These are phyloP conservation scores for Raja brachyura DNA, from an alignment of 2,113 vertebrate species.

Conservation along the genomic window DNA sequence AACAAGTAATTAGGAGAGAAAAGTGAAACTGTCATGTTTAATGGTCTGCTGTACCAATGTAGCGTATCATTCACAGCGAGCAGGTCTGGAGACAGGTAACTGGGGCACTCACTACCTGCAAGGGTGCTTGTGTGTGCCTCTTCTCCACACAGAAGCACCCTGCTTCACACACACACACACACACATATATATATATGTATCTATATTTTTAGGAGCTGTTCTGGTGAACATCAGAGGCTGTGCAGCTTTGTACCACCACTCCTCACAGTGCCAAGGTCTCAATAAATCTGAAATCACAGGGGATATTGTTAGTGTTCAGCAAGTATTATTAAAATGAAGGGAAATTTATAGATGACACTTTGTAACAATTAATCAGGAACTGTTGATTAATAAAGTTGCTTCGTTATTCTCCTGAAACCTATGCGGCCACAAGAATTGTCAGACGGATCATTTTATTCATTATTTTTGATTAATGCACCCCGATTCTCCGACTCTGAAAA, in stretches of 20 bases:
- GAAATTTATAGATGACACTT: conserved; percentile 93
- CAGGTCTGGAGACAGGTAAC: conserved; percentile 51
- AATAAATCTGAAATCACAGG: conserved; percentile 98
- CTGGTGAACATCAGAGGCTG: conserved; percentile 52
- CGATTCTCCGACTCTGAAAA: conserved; percentile 81
- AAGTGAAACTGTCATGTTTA: conserved; percentile 99
- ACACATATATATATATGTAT: neutral
- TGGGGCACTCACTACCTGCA: conserved; percentile 32
- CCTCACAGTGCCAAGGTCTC: conserved; percentile 71
- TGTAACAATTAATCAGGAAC: conserved; percentile 96
- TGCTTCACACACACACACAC: too few species aligned
- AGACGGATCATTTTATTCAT: conserved; percentile 99
- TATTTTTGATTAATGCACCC: conserved; percentile 99
- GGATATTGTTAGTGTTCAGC: conserved; percentile 99
- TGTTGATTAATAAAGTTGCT: conserved; percentile 99
- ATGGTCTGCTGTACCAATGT: conserved; percentile 86
- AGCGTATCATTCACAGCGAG: conserved; percentile 77
- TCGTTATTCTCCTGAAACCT: conserved; percentile 96
- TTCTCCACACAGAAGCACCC: conserved; percentile 1
- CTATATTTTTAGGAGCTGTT: conserved; percentile 44
- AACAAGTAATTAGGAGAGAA: conserved; percentile 99
- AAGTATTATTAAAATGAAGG: conserved; percentile 97
- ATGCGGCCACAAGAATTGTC: conserved; percentile 91
- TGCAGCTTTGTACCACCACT: conserved; percentile 60
- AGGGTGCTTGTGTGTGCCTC: conserved; percentile 46